phyloP scores from a whole-genome alignment of 2,888 invertebrate species.

The Lepidocyrtoides sp. region DNA sequence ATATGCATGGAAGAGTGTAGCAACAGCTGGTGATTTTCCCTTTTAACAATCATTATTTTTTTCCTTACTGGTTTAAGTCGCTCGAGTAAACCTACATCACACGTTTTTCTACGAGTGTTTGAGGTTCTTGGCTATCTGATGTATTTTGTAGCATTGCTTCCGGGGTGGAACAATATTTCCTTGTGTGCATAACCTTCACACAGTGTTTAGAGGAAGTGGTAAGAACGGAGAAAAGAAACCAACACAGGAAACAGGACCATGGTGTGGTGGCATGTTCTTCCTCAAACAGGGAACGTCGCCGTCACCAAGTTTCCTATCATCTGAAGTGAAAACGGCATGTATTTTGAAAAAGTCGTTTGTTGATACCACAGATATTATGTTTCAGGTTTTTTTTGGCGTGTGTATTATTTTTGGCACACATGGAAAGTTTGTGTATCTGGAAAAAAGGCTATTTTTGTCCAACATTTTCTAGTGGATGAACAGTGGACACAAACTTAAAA shows the following conservation, averaged over 20 bases:
- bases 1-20: conserved; percentile 12
- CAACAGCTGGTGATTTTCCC: conserved; percentile 76
- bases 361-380: too few species aligned
- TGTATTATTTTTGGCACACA: too few species aligned
- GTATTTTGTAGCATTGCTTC: conserved; percentile 29
- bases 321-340: too few species aligned
- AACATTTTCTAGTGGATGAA: too few species aligned
- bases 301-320: too few species aligned
- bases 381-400: too few species aligned
- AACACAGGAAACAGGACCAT: background rate
- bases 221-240: background rate
- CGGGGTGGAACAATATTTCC: conserved; percentile 60
- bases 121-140: background rate
- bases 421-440: too few species aligned
- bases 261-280: background rate
- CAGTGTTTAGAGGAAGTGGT: background rate
- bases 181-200: conserved; percentile 3
- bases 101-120: background rate
- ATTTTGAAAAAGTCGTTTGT: too few species aligned
- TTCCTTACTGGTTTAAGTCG: background rate
- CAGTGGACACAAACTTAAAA: too few species aligned
- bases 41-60: conserved; percentile 13
- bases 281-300: conserved; percentile 1
- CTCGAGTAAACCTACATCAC: background rate
- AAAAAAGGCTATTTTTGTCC: too few species aligned